These are phyloP conservation scores for Isichthys henryi DNA, from an alignment of 2,113 vertebrate species.

Conservation along the genomic window DNA sequence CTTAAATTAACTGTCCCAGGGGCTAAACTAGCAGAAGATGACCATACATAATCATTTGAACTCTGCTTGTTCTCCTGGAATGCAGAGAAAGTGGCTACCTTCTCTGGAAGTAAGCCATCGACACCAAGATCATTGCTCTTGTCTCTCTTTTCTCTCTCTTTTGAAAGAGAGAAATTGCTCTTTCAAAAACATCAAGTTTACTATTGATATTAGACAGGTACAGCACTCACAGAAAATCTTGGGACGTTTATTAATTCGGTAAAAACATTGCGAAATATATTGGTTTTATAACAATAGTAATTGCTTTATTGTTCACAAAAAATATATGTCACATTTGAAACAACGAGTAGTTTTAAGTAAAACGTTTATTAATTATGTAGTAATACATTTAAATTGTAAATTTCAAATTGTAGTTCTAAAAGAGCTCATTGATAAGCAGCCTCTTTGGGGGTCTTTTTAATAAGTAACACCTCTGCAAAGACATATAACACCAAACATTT, in stretches of 20 bases:
- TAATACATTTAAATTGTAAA: not conserved
- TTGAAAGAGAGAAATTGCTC: too few relatives aligned
- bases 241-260: not conserved
- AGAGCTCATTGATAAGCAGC: not conserved
- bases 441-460: not conserved
- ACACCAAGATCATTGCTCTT: not conserved
- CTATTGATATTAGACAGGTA: not conserved
- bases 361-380: not conserved
- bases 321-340: not conserved
- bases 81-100: not conserved
- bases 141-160: too few relatives aligned
- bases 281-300: not conserved
- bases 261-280: not conserved
- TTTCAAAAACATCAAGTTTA: not conserved
- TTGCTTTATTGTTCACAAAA: not conserved
- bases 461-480: not conserved
- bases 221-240: not conserved
- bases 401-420: not conserved
- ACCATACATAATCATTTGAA: not conserved
- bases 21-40: not conserved
- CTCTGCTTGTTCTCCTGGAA: not conserved
- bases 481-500: not conserved
- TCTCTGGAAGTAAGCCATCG: not conserved
- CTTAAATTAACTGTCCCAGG: not conserved
- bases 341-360: not conserved